A percentile compares a stretch with the other conserved stretches of the same genome.
phyloP scores from a whole-genome alignment of 2,797 vertebrate genomes.

The Sciurus carolinensis region DNA sequence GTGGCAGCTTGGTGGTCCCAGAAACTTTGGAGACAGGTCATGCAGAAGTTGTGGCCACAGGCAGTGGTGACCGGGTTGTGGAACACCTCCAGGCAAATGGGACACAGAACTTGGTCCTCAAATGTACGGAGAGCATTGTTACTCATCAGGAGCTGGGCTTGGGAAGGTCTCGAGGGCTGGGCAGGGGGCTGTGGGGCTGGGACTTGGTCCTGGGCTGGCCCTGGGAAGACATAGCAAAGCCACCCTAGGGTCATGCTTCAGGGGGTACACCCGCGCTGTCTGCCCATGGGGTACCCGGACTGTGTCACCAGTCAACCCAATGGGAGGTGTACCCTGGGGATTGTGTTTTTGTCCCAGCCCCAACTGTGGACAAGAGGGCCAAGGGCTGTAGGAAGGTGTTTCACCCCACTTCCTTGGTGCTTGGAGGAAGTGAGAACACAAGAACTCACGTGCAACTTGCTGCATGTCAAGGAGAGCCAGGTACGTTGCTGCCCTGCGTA shows the following conservation, averaged over 20 bases:
- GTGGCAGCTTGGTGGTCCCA: conserved; percentile 92
- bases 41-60: conserved; percentile 95
- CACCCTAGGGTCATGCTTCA: neutral
- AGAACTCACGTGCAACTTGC: conserved; percentile 33
- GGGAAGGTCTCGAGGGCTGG: neutral
- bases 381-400: neutral
- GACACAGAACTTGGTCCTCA: conserved; percentile 92
- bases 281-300: neutral
- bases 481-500: neutral
- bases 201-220: conserved; percentile 38
- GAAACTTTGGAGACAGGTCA: conserved; percentile 93
- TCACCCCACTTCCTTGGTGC: neutral
- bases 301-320: neutral
- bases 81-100: conserved; percentile 92
- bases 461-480: neutral
- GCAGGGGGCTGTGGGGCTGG: neutral
- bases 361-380: neutral
- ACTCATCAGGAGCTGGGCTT: neutral
- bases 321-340: neutral
- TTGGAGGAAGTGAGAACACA: neutral
- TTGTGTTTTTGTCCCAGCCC: neutral
- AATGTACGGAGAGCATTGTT: neutral
- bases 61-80: conserved; percentile 92
- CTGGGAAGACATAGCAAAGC: conserved; percentile 56
- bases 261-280: neutral